A percentile compares a stretch with the other conserved stretches of the same genome.
Conservation (phyloP, 2,888 invertebrate genomes). For the Creontiades dilutus region DNA sequence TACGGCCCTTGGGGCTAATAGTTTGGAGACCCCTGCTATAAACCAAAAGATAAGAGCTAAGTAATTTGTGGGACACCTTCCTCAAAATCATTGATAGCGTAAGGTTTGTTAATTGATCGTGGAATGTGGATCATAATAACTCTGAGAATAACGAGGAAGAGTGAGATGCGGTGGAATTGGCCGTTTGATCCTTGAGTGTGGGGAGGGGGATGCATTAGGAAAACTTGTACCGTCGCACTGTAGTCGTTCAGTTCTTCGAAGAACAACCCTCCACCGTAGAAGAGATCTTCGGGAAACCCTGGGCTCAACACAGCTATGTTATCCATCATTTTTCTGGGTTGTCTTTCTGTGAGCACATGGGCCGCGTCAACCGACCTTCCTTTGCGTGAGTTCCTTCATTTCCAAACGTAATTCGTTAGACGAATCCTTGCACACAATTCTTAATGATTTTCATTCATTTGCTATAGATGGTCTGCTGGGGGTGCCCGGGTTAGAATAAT, state of each 20-base stretch:
- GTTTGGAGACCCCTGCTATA: too few species aligned
- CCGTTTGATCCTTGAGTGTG: neutral
- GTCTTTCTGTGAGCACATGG: neutral
- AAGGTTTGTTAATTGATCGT: too few species aligned
- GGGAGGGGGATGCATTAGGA: neutral
- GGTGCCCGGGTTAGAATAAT: too few species aligned
- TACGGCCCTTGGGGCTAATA: too few species aligned
- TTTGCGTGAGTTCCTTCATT: conserved; percentile 3
- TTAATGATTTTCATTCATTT: too few species aligned
- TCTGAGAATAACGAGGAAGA: neutral
- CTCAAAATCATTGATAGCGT: too few species aligned
- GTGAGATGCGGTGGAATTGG: neutral
- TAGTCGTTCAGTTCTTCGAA: neutral
- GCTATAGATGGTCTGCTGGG: too few species aligned
- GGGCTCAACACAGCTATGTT: neutral
- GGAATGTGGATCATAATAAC: too few species aligned
- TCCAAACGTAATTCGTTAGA: too few species aligned
- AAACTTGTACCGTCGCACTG: neutral
- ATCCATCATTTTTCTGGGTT: conserved; percentile 2
- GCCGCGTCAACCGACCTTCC: neutral
- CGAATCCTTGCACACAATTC: too few species aligned
- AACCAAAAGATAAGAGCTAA: too few species aligned
- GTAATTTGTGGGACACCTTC: too few species aligned
- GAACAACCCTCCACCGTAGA: neutral
- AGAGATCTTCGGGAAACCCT: neutral